A percentile compares a stretch with the other conserved stretches of the same genome.
These are phyloP conservation scores for Pantherophis alleghaniensis DNA, from an alignment of 2,797 vertebrate genomes.

Conservation along the genomic window DNA sequence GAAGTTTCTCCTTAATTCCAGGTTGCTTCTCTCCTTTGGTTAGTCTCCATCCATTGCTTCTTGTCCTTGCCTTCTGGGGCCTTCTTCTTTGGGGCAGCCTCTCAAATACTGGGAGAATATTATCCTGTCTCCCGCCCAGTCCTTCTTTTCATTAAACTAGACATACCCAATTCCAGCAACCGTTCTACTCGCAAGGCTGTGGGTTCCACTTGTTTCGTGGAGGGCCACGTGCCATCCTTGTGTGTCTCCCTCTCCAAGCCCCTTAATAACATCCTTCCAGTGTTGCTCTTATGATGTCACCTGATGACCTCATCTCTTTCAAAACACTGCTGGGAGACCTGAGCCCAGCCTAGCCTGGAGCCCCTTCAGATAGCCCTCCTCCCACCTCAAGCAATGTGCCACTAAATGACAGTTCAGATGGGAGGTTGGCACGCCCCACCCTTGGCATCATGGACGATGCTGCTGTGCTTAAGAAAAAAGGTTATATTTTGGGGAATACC, in stretches of 20 bases:
- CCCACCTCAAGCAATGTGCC: constrained; percentile 35
- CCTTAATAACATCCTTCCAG: neutral
- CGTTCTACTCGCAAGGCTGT: neutral
- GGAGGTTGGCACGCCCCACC: constrained; percentile 29
- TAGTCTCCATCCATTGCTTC: neutral
- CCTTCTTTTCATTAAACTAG: neutral
- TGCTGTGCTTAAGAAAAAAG: constrained; percentile 57
- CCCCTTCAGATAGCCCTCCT: constrained; percentile 39
- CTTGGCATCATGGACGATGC: constrained; percentile 44
- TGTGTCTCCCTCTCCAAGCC: neutral
- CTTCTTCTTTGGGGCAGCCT: neutral
- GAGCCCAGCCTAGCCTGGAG: constrained; percentile 30
- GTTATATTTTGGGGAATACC: constrained; percentile 62
- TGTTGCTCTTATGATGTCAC: constrained; percentile 64
- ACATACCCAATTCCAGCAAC: neutral
- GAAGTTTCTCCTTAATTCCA: neutral
- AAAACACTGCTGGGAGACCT: constrained; percentile 43
- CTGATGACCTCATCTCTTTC: constrained; percentile 47
- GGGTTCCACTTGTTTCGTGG: neutral
- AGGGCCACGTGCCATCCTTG: neutral
- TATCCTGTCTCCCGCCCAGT: neutral
- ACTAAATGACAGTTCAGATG: constrained; percentile 40
- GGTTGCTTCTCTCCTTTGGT: neutral
- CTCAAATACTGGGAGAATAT: neutral
- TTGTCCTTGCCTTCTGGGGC: neutral